phyloP scores from a whole-genome alignment of 2,113 vertebrate species.

The Leptocoma aspasia region DNA sequence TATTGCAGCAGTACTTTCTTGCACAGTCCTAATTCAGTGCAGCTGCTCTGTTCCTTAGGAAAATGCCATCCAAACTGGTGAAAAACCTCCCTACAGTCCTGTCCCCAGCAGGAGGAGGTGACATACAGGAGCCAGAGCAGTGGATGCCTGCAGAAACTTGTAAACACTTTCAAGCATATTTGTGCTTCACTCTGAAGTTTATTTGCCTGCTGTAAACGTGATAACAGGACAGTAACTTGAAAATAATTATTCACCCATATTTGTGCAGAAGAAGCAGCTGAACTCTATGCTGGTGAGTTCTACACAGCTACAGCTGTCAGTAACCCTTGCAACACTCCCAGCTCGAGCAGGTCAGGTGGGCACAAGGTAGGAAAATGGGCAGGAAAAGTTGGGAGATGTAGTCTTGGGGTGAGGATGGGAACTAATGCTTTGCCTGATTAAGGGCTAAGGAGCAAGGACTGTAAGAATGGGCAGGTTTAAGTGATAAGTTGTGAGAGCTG shows the following conservation, averaged over 20 bases:
- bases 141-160: neutral
- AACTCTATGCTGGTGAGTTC: neutral
- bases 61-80: neutral
- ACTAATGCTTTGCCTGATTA: neutral
- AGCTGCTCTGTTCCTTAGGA: neutral
- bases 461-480: neutral
- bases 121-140: accelerated
- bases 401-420: neutral
- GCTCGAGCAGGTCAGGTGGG: neutral
- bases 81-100: neutral
- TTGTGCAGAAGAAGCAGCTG: neutral
- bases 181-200: neutral
- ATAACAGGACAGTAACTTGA: neutral
- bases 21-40: neutral
- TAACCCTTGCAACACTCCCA: neutral
- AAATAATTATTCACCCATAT: neutral
- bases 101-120: neutral
- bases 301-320: neutral
- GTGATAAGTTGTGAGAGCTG: neutral
- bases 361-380: neutral
- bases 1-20: neutral
- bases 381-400: neutral
- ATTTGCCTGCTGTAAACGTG: neutral
- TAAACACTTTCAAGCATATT: neutral
- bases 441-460: neutral